These are phyloP conservation scores for Drosophila nannoptera DNA, from an alignment of 1,140 invertebrate genomes.

Conservation along the genomic window DNA sequence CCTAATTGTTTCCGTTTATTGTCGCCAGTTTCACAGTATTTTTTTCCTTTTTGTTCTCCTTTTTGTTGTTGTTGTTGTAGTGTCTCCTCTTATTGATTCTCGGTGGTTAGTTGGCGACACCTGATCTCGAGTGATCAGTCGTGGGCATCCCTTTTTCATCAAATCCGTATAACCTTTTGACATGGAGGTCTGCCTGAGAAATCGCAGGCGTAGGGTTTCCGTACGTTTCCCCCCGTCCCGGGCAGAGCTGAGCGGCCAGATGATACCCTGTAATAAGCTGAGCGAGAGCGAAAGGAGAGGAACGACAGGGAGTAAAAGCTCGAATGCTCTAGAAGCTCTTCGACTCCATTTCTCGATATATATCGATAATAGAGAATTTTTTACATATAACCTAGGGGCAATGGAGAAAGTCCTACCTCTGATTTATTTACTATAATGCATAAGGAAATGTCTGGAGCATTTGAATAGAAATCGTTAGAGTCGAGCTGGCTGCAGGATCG, in stretches of 20 bases:
- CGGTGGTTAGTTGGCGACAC: slow-evolving; percentile 69
- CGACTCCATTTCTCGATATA: too few relatives aligned
- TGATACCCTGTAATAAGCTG: too few relatives aligned
- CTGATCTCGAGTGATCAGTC: slow-evolving; percentile 65
- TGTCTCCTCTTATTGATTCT: slow-evolving; percentile 59
- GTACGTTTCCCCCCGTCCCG: neutral
- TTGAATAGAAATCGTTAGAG: too few relatives aligned
- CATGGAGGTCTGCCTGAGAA: slow-evolving; percentile 42
- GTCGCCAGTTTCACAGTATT: slow-evolving; percentile 42
- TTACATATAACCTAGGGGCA: too few relatives aligned
- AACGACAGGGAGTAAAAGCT: too few relatives aligned
- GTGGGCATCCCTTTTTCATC: neutral
- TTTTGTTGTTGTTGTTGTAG: neutral
- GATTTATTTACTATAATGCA: too few relatives aligned
- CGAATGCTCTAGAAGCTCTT: too few relatives aligned
- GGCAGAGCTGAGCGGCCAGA: neutral
- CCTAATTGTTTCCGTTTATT: slow-evolving; percentile 75
- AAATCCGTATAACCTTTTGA: slow-evolving; percentile 32
- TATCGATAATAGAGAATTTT: too few relatives aligned
- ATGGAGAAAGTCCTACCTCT: too few relatives aligned
- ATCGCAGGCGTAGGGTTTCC: slow-evolving; percentile 61
- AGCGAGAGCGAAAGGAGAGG: too few relatives aligned
- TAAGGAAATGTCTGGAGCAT: too few relatives aligned
- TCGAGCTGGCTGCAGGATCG: too few relatives aligned
- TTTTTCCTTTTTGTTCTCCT: neutral